Conservation (phyloP, 2,113 vertebrate genomes). For the Triplophysa siluroides region DNA sequence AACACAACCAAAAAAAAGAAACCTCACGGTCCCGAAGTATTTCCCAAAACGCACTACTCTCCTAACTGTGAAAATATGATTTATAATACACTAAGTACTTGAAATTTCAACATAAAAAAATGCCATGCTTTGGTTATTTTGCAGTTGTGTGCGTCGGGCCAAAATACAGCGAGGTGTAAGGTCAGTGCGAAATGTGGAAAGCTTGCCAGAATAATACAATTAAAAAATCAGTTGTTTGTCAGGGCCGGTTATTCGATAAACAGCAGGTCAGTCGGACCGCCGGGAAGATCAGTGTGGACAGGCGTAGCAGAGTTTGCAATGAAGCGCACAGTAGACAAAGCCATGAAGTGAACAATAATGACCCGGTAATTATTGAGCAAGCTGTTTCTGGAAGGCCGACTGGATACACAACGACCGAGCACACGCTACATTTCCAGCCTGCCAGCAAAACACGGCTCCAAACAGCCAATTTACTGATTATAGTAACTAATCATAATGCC, state of each 20-base stretch:
- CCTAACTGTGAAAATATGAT: too few species aligned
- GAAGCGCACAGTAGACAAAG: slow-evolving; percentile 52
- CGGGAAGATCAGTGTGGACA: slow-evolving; percentile 45
- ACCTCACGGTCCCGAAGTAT: neutral
- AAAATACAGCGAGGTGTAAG: neutral
- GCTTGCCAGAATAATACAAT: slow-evolving; percentile 26
- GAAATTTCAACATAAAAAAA: neutral
- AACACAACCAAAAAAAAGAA: neutral
- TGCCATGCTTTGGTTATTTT: neutral
- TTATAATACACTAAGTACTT: neutral
- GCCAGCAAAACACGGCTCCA: slow-evolving; percentile 46
- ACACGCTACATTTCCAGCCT: slow-evolving; percentile 41
- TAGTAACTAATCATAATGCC: slow-evolving; percentile 40
- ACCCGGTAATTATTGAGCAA: slow-evolving; percentile 58
- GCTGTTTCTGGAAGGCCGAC: slow-evolving; percentile 47
- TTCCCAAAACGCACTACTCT: neutral
- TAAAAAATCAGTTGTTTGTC: slow-evolving; percentile 20
- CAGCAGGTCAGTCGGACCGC: slow-evolving; percentile 17
- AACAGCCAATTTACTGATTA: slow-evolving; percentile 50
- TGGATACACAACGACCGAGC: slow-evolving; percentile 39
- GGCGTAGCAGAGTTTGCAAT: slow-evolving; percentile 50
- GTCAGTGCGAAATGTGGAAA: slow-evolving; percentile 10
- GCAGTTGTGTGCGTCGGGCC: neutral
- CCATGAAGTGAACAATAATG: slow-evolving; percentile 54
- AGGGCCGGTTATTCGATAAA: slow-evolving; percentile 30